A percentile compares a stretch with the other conserved stretches of the same genome.
Conservation (phyloP, 1,140 invertebrate species). For the Philotrypesis tridentata region DNA sequence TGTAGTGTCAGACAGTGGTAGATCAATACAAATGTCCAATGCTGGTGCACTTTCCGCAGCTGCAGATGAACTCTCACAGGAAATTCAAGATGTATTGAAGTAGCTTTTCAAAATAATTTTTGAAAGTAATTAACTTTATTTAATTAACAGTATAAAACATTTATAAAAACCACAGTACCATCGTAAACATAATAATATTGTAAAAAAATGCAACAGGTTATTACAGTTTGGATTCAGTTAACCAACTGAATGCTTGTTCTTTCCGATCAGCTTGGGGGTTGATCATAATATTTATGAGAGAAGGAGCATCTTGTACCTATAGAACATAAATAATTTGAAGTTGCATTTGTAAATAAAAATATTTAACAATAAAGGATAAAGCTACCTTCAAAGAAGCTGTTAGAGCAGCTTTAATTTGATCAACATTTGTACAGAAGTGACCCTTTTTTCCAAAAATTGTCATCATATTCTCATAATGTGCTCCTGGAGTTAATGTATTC, state of each 20-base stretch:
- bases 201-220: constrained; percentile 21
- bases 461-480: constrained; percentile 93
- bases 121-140: constrained; percentile 32
- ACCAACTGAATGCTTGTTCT: constrained; percentile 91
- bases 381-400: constrained; percentile 78
- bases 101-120: background rate
- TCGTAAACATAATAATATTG: constrained; percentile 23
- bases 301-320: constrained; percentile 81
- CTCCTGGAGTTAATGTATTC: constrained; percentile 82
- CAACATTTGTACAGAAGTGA: constrained; percentile 84
- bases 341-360: constrained; percentile 6
- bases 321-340: constrained; percentile 53
- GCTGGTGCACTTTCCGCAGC: background rate
- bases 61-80: background rate
- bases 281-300: constrained; percentile 94
- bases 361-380: constrained; percentile 30
- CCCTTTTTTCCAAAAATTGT: constrained; percentile 88
- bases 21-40: background rate
- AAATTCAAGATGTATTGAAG: background rate
- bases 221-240: constrained; percentile 93
- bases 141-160: constrained; percentile 2
- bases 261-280: constrained; percentile 91
- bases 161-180: background rate
- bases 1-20: background rate
- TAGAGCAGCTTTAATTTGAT: constrained; percentile 83